Evolutionary conservation across 1,140 invertebrate species (phyloP), one percentile per base, ranked within the genome.

Genomic region (Drosophila orena): DNA sequence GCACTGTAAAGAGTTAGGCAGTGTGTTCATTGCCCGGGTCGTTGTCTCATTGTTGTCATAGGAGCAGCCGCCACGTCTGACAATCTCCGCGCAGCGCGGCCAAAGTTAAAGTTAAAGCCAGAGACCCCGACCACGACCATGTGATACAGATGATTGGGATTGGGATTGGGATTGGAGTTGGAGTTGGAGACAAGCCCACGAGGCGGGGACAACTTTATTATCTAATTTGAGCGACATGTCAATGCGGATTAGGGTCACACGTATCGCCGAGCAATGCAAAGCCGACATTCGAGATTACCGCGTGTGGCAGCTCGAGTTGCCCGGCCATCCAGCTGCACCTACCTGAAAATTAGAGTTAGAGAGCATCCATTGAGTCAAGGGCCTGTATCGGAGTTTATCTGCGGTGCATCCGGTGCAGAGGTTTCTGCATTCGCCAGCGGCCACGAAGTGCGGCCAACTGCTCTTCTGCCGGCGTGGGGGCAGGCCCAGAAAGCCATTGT

Each of bases 161-260:
- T 17, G 42, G 15, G 35, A 37, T 15, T 11, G 6, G 24, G 22
- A 3, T n/a, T n/a, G n/a, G n/a, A n/a, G n/a, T n/a, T n/a, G 40
- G 47, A 43, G 47, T 34, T 53, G 10, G 56, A 58, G 57, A 58
- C 60, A 55, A 61, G 61, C 69, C 54, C 46, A 40, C 58, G 44
- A 47, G 56, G 62, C 46, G 64, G 60, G 55, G 34, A 86, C 83
- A 80, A 80, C 72, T 80, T 89, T 79, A 80, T 89, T 89, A 89
- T 89, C 84, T 84, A 89, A 88, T 81, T 88, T 84, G 62, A 73
- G 79, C 77, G 42, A 90, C 79, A 86, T 90, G 85, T 90, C 85
- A 85, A 90, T 90, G 72, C 86, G 90, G 86, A 90, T 90, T 90
- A 86, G 73, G 85, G 85, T 90, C 86, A 90, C 74, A 79, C 73